Evolutionary conservation across 2,797 vertebrate species (phyloP).

Genomic region (Galaxias olidus): DNA sequence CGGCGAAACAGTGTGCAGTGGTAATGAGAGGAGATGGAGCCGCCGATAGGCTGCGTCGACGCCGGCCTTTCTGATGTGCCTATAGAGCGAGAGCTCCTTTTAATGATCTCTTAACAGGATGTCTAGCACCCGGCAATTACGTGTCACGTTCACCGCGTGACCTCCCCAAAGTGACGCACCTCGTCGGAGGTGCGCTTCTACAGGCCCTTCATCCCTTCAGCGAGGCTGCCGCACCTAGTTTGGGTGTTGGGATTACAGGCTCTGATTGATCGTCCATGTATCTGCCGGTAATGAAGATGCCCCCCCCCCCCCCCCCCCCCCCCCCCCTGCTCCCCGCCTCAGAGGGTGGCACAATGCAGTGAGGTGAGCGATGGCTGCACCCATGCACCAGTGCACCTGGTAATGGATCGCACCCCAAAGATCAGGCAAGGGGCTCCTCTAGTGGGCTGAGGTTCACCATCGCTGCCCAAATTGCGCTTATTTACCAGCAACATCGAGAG

Average conservation of each 20-base stretch:
- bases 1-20: slow-evolving; percentile 46
- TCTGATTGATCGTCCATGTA: slow-evolving; percentile 24
- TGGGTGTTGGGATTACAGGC: no score
- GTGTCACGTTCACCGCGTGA: slow-evolving; percentile 19
- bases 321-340: slow-evolving; percentile 36
- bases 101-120: slow-evolving; percentile 38
- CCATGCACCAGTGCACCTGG: slow-evolving; percentile 69
- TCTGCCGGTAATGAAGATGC: slow-evolving; percentile 47
- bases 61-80: slow-evolving; percentile 42
- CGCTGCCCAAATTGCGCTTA: slow-evolving; percentile 40
- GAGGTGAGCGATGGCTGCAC: slow-evolving; percentile 66
- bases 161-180: slow-evolving; percentile 12
- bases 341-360: slow-evolving; percentile 43
- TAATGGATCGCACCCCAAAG: slow-evolving; percentile 70
- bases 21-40: slow-evolving; percentile 62
- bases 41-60: slow-evolving; percentile 49
- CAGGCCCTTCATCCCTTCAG: no score
- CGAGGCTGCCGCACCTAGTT: slow-evolving; percentile 24
- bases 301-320: slow-evolving; percentile 16
- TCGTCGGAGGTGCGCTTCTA: background rate
- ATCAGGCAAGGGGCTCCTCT: slow-evolving; percentile 72
- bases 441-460: no score
- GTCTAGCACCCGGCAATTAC: slow-evolving; percentile 44
- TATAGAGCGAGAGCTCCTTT: slow-evolving; percentile 48
- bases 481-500: slow-evolving; percentile 64